These are phyloP conservation scores for Pseudoips prasinana DNA, from an alignment of 2,888 invertebrate species.

Conservation along the genomic window DNA sequence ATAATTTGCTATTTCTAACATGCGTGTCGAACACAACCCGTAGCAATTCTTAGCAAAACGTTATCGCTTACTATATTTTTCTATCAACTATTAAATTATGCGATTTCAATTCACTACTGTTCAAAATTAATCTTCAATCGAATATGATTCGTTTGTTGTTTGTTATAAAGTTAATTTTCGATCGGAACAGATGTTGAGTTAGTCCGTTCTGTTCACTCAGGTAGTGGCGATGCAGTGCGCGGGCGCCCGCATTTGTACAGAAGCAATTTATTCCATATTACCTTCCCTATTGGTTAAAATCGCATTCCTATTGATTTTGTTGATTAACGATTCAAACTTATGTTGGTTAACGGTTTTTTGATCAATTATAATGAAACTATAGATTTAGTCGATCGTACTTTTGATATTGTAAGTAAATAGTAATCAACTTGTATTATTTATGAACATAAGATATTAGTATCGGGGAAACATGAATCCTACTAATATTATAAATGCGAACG, in stretches of 20 bases:
- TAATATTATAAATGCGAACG: too few species aligned
- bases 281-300: conserved; percentile 73
- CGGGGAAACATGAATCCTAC: too few species aligned
- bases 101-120: conserved; percentile 23
- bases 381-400: background rate
- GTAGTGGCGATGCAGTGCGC: conserved; percentile 43
- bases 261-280: conserved; percentile 66
- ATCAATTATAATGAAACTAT: conserved; percentile 17
- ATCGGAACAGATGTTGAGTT: conserved; percentile 24
- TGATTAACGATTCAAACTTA: conserved; percentile 54
- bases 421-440: too few species aligned
- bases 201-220: conserved; percentile 28
- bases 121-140: conserved; percentile 3
- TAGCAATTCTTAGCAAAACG: conserved; percentile 44
- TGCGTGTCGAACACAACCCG: conserved; percentile 40
- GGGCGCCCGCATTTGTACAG: conserved; percentile 69
- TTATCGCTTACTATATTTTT: conserved; percentile 60
- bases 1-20: conserved; percentile 31
- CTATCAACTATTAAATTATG: conserved; percentile 59
- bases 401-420: too few species aligned
- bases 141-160: conserved; percentile 8
- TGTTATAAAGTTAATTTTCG: conserved; percentile 38
- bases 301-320: conserved; percentile 67
- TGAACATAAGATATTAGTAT: too few species aligned
- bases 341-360: conserved; percentile 74